Conservation (phyloP, 2,113 vertebrate genomes). For the Odontophorus gujanensis region DNA sequence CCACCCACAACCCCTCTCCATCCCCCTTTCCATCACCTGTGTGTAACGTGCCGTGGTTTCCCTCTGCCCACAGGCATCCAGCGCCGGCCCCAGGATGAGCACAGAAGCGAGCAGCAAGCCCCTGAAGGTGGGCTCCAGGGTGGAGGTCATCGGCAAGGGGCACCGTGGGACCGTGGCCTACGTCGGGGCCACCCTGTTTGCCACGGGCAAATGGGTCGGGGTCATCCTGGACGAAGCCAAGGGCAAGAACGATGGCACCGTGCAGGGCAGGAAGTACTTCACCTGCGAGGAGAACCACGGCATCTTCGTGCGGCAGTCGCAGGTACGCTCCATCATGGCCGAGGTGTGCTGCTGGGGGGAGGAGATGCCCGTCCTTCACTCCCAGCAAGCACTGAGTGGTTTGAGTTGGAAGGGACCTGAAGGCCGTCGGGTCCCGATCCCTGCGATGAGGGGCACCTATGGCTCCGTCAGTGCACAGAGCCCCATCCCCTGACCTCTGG, state of each 20-base stretch:
- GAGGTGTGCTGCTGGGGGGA: background rate
- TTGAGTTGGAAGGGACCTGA: no score
- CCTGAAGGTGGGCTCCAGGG: constrained; percentile 90
- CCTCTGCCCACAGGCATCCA: constrained; percentile 78
- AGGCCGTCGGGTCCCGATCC: no score
- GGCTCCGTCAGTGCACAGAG: no score
- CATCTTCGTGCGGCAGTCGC: constrained; percentile 97
- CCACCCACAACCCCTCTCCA: no score
- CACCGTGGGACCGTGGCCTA: constrained; percentile 94
- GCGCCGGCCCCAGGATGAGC: constrained; percentile 90
- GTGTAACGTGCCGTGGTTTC: rapidly evolving
- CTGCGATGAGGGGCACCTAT: no score
- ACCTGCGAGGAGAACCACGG: constrained; percentile 93
- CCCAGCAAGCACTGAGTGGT: rapidly evolving
- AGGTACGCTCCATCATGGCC: constrained; percentile 77
- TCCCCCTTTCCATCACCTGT: no score
- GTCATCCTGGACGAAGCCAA: constrained; percentile 95
- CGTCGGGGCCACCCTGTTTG: constrained; percentile 93
- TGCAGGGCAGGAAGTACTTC: constrained; percentile 96
- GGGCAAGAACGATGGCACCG: constrained; percentile 96
- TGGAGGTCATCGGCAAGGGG: constrained; percentile 97
- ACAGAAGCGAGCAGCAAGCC: constrained; percentile 84
- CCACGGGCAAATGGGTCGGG: constrained; percentile 97
- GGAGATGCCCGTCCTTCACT: rapidly evolving
- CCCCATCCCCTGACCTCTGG: no score